phyloP scores from a whole-genome alignment of 2,113 vertebrate genomes.

The Dinomys branickii region DNA sequence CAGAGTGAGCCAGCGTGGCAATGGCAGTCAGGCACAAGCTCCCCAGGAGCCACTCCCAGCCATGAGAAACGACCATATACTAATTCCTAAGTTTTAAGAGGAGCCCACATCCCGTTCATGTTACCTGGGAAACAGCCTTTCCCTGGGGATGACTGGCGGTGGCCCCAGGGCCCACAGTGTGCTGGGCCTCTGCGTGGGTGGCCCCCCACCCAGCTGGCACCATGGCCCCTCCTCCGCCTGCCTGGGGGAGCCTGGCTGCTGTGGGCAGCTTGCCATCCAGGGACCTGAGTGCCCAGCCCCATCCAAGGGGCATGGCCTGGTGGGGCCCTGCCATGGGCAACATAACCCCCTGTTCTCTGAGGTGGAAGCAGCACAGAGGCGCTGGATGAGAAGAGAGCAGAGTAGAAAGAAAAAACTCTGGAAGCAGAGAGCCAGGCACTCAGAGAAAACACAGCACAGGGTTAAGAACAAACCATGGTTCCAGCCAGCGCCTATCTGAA shows the following conservation, averaged over 20 bases:
- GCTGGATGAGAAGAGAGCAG: background rate
- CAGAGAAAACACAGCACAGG: too few species aligned
- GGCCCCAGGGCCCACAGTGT: background rate
- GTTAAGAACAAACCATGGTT: background rate
- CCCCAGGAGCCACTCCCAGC: background rate
- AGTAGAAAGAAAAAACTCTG: background rate
- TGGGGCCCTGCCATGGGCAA: background rate
- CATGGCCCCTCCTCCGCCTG: background rate
- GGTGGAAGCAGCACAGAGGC: background rate
- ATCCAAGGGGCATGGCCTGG: background rate
- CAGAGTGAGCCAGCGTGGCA: too few species aligned
- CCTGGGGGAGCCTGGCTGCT: background rate
- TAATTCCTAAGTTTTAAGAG: background rate
- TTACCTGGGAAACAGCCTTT: background rate
- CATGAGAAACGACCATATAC: background rate
- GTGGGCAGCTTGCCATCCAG: background rate
- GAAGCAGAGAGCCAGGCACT: background rate
- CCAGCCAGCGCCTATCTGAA: background rate
- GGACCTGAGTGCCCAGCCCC: background rate
- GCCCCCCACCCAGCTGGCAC: background rate
- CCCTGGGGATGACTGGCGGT: background rate
- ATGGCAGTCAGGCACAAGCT: background rate
- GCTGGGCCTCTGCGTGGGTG: background rate
- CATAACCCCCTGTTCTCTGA: background rate
- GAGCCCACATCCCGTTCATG: background rate